Percentiles rank a stretch among this genome's conserved stretches.
Evolutionary conservation across 2,113 vertebrate genomes (phyloP).

Genomic region (Cryptoleucopteryx plumbea): DNA sequence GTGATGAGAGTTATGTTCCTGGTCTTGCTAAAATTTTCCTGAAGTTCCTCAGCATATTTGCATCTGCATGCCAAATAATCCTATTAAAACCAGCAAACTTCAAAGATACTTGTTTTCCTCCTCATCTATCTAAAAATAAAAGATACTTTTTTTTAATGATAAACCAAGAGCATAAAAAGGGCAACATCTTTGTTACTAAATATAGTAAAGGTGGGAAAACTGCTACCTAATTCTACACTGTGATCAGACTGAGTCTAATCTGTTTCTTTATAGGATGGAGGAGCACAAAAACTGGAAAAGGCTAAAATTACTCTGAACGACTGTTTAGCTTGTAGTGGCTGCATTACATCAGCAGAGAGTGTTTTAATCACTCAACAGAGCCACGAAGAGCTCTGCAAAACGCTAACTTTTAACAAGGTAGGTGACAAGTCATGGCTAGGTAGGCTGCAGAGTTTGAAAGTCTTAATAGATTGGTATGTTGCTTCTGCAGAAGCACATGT

Average conservation of each 20-base stretch:
- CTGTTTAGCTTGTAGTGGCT: conserved; percentile 96
- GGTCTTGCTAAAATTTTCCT: neutral
- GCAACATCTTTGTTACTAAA: too few relatives aligned
- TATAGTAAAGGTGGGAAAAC: neutral
- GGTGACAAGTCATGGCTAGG: neutral
- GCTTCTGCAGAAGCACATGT: accelerated
- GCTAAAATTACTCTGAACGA: conserved; percentile 92
- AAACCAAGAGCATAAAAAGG: neutral
- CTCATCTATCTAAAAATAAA: neutral
- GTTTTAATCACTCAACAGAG: conserved; percentile 93
- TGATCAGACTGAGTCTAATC: neutral
- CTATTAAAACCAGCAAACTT: neutral
- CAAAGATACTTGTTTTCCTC: neutral
- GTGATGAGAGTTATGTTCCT: neutral
- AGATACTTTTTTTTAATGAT: neutral
- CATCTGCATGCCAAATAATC: neutral
- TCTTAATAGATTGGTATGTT: neutral
- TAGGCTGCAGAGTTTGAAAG: neutral
- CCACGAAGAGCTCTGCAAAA: conserved; percentile 83
- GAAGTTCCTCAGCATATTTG: neutral
- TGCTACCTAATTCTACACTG: neutral
- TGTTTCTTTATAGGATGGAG: conserved; percentile 81
- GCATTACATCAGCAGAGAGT: conserved; percentile 94
- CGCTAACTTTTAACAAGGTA: conserved; percentile 84
- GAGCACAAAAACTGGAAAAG: conserved; percentile 83